Evolutionary conservation across 1,140 invertebrate genomes (phyloP).

Genomic region (Zaprionus tsacasi): DNA sequence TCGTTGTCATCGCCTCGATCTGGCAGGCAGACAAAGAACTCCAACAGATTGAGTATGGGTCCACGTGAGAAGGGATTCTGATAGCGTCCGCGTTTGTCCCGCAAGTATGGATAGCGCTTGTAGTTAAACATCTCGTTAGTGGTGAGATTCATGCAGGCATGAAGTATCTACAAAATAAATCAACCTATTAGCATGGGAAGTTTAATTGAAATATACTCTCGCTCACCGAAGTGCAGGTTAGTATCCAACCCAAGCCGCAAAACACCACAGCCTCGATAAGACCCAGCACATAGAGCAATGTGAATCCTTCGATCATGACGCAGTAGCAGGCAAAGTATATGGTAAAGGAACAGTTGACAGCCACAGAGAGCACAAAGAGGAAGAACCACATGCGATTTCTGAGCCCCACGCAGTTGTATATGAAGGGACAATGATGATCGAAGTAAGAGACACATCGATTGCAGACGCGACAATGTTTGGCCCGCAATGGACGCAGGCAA

Average conservation of each 20-base stretch:
- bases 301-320: conserved; percentile 93
- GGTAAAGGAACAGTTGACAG: conserved; percentile 93
- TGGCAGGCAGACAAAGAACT: conserved; percentile 94
- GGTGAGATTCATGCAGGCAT: conserved; percentile 95
- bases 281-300: conserved; percentile 91
- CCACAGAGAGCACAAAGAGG: conserved; percentile 93
- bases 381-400: conserved; percentile 96
- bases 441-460: conserved; percentile 96
- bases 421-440: conserved; percentile 97
- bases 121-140: conserved; percentile 98
- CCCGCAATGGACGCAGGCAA: conserved; percentile 92
- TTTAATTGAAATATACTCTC: background rate
- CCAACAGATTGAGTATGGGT: conserved; percentile 92
- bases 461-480: conserved; percentile 96
- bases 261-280: conserved; percentile 93
- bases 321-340: conserved; percentile 95
- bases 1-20: conserved; percentile 90
- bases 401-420: conserved; percentile 96
- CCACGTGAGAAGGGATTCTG: conserved; percentile 95
- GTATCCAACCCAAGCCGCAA: conserved; percentile 93
- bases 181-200: background rate
- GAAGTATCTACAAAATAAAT: conserved; percentile 87
- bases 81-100: conserved; percentile 93
- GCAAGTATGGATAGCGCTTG: conserved; percentile 94
- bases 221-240: conserved; percentile 94